Evolutionary conservation across 2,797 vertebrate genomes (phyloP).

Genomic region (Leuciscus waleckii): DNA sequence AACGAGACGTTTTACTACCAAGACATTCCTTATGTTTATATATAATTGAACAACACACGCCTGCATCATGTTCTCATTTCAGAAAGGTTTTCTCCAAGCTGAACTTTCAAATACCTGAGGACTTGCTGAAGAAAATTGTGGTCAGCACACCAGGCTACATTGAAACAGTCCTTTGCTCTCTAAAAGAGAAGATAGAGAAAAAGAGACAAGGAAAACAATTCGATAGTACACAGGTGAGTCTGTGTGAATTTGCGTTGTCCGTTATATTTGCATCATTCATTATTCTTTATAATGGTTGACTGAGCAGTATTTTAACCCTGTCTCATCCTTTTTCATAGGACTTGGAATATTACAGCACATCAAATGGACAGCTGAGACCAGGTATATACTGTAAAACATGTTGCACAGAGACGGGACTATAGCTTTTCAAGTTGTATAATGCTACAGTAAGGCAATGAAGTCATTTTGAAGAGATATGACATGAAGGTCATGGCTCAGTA

Average conservation of each 20-base stretch:
- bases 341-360: conserved; percentile 75
- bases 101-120: conserved; percentile 77
- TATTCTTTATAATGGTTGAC: neutral
- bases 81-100: conserved; percentile 86
- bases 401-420: neutral
- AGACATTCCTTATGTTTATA: conserved; percentile 7
- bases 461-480: neutral
- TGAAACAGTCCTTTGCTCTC: conserved; percentile 73
- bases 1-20: too few species aligned
- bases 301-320: conserved; percentile 16
- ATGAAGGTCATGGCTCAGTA: neutral
- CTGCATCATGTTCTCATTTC: conserved; percentile 42
- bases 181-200: conserved; percentile 77
- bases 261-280: neutral
- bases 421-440: neutral
- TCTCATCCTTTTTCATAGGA: conserved; percentile 68
- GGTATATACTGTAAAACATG: conserved; percentile 66
- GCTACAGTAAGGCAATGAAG: neutral
- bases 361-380: conserved; percentile 64
- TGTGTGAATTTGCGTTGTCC: conserved; percentile 16
- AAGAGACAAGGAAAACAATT: conserved; percentile 62
- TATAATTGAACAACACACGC: neutral
- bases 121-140: conserved; percentile 74
- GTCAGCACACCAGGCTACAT: conserved; percentile 73
- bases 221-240: conserved; percentile 52